Evolutionary conservation across 2,888 invertebrate genomes (phyloP), one percentile per base, ranked within the genome.

Genomic region (Metacarcinus magister): DNA sequence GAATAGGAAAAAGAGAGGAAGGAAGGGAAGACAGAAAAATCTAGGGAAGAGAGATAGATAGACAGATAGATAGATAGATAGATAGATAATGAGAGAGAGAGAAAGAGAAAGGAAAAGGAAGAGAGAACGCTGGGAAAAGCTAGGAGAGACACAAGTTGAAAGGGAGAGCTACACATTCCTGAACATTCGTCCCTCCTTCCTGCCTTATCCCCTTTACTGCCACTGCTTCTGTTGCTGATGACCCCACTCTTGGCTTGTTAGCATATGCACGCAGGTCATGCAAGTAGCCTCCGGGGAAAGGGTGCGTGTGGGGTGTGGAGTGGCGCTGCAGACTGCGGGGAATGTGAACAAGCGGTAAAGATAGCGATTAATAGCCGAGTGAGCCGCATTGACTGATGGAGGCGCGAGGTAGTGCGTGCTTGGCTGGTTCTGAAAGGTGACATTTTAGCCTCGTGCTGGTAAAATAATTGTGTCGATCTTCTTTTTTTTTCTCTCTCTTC

Each of bases 221-320:
- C 23, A 1, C 67, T 23, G 67, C n/a, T 67, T 7, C n/a, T 67
- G 67, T 5, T 67, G n/a, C 67, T 67, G 67, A 67, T 67, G 67
- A n/a, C 67, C 54, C 67, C 67, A 67, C 67, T 67, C 67, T n/a
- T n/a, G n/a, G 67, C 67, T 67, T 67, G 67, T 67, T 67, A 67
- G 67, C 67, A 67, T 67, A 67, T 67, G 67, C n/a, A 67, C 67
- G 67, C 67, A n/a, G 67, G 67, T 67, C 67, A 67, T 23, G 19
- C 67, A n/a, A n/a, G 67, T 3, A 7, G 67, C 67, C 13, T 7
- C 8, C 54, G 10, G 54, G 54, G 54, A 54, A 54, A 54, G 54
- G 54, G 54, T 54, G 54, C 54, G 8, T 54, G 54, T 54, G 54
- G 54, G 8, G 54, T 54, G 54, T 54, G 10, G 54, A 1, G 54